These are phyloP conservation scores for Galaxea fascicularis DNA, from an alignment of 92 coral and sea anemone genomes.

Conservation along the genomic window DNA sequence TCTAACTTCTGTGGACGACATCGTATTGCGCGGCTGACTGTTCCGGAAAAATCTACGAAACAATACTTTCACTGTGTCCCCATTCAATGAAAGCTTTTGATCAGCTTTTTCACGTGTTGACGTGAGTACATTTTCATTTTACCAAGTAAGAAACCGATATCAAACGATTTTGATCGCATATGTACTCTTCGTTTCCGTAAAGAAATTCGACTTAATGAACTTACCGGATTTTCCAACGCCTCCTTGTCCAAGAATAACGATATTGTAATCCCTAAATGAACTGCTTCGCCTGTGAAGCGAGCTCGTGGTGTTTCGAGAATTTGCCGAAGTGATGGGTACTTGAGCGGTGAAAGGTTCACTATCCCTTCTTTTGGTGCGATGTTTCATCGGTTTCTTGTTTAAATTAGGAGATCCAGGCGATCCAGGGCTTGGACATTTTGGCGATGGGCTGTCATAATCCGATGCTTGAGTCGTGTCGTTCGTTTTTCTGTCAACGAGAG, in stretches of 20 bases:
- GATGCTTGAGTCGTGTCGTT: not conserved
- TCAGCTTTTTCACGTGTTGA: not conserved
- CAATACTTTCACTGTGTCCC: too few relatives aligned
- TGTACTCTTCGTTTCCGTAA: not conserved
- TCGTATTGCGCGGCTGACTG: too few relatives aligned
- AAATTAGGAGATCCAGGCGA: conserved; percentile 45
- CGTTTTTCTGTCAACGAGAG: not conserved
- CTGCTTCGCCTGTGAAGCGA: conserved; percentile 54
- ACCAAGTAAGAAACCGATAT: not conserved
- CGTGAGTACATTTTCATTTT: not conserved
- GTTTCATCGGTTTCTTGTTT: conserved; percentile 40
- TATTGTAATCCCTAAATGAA: conserved; percentile 77
- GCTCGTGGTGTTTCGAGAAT: conserved; percentile 37
- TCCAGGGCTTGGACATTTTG: conserved; percentile 39
- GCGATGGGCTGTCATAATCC: conserved; percentile 38
- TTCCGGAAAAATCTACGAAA: too few relatives aligned
- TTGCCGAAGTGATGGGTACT: conserved; percentile 46
- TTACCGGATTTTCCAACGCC: conserved; percentile 93
- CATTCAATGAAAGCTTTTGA: too few relatives aligned
- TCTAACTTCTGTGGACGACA: too few relatives aligned
- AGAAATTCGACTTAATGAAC: conserved; percentile 13
- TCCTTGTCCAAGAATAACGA: conserved; percentile 88
- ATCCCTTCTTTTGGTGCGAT: conserved; percentile 59
- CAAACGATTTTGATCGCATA: not conserved
- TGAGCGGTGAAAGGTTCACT: conserved; percentile 56